Percentiles rank a stretch among this genome's conserved stretches.
Conservation (phyloP, 2,797 vertebrate species). For the Todus mexicanus region DNA sequence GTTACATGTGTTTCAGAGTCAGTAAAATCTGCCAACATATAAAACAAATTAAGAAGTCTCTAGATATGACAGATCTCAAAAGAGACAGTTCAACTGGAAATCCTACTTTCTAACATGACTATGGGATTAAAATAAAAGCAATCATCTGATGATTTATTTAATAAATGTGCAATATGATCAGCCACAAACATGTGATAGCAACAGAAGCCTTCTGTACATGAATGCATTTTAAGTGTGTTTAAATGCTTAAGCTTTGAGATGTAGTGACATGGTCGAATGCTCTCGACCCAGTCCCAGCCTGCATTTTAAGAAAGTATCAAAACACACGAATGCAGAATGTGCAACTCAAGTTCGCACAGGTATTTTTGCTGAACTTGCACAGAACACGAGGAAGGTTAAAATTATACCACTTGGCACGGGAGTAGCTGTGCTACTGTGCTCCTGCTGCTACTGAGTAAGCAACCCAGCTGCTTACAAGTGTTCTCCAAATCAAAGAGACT, state of each 20-base stretch:
- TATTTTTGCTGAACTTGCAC: constrained; percentile 11
- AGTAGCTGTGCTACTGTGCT: background rate
- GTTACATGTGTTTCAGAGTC: constrained; percentile 18
- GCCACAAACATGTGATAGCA: background rate
- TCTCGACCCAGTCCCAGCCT: background rate
- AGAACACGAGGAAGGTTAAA: background rate
- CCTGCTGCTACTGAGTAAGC: background rate
- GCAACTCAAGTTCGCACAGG: background rate
- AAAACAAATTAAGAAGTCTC: background rate
- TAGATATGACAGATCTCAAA: background rate
- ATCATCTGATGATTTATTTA: background rate
- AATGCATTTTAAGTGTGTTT: background rate
- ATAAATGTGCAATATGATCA: background rate
- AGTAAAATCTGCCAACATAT: background rate
- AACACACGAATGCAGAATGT: background rate
- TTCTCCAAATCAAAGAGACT: background rate
- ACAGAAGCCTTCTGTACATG: background rate
- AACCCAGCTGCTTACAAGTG: background rate
- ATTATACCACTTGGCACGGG: background rate
- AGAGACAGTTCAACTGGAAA: background rate
- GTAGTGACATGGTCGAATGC: background rate
- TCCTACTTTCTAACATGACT: background rate
- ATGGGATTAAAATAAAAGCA: background rate
- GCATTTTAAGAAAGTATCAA: background rate
- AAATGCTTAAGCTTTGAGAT: background rate